Evolutionary conservation across 2,888 invertebrate genomes (phyloP).

Genomic region (Ferdinandea cuprea): DNA sequence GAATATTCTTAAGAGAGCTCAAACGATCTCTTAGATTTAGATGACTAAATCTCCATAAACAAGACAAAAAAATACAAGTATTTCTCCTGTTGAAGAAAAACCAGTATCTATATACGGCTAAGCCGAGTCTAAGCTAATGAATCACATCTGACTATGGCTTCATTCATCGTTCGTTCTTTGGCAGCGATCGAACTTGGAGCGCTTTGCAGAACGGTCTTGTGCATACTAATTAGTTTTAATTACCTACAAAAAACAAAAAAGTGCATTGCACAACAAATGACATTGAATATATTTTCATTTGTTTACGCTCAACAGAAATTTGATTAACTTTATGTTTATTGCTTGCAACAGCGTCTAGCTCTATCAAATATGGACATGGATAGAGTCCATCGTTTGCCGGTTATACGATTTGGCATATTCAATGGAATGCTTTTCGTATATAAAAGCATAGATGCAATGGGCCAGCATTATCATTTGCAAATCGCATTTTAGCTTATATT

Average conservation of each 20-base stretch:
- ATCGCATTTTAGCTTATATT: slow-evolving; percentile 38
- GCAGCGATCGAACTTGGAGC: slow-evolving; percentile 46
- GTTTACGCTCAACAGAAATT: slow-evolving; percentile 2
- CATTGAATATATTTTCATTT: slow-evolving; percentile 54
- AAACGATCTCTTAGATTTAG: slow-evolving; percentile 6
- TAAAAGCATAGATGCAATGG: slow-evolving; percentile 49
- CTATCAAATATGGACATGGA: slow-evolving; percentile 43
- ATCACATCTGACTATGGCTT: not conserved
- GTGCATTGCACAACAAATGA: slow-evolving; percentile 55
- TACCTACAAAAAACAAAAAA: slow-evolving; percentile 33
- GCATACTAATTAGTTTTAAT: slow-evolving; percentile 47
- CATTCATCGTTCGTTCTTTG: slow-evolving; percentile 41
- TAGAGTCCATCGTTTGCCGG: slow-evolving; percentile 40
- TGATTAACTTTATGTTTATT: not conserved
- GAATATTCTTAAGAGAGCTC: slow-evolving; percentile 26
- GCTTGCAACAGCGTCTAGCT: slow-evolving; percentile 44
- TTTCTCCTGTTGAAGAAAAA: slow-evolving; percentile 20
- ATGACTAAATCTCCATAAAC: not conserved
- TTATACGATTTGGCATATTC: slow-evolving; percentile 18
- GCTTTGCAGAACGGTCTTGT: slow-evolving; percentile 9
- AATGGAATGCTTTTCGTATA: slow-evolving; percentile 35
- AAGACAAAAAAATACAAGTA: not conserved
- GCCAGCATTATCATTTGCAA: slow-evolving; percentile 45
- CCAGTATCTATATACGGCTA: slow-evolving; percentile 22
- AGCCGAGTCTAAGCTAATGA: slow-evolving; percentile 24